Evolutionary conservation across 2,113 vertebrate species (phyloP).

Genomic region (Salvator merianae): DNA sequence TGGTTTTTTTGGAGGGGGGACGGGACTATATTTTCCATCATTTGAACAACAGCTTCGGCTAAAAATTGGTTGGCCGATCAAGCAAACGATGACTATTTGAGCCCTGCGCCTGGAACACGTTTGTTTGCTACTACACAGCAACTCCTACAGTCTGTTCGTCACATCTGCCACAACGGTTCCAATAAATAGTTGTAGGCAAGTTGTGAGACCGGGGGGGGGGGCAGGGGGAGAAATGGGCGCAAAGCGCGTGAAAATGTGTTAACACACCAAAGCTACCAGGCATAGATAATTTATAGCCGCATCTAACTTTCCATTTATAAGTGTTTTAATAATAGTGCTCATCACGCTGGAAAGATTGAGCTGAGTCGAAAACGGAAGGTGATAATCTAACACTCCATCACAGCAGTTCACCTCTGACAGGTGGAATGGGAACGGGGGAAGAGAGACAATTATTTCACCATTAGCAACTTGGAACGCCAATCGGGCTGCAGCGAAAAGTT

Average conservation of each 20-base stretch:
- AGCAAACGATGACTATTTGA: too few relatives aligned
- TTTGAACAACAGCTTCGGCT: too few relatives aligned
- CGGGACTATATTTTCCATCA: too few relatives aligned
- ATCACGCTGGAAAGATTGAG: conserved; percentile 39
- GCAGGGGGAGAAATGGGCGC: not conserved
- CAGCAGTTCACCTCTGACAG: not conserved
- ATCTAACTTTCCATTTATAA: conserved; percentile 26
- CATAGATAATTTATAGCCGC: conserved; percentile 34
- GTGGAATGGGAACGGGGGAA: not conserved
- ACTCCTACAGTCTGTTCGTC: not conserved
- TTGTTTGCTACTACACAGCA: conserved; percentile 9
- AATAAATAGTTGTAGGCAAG: not conserved
- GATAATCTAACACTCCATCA: conserved; percentile 36
- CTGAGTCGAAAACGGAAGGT: conserved; percentile 35
- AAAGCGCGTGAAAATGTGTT: not conserved
- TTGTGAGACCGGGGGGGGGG: not conserved
- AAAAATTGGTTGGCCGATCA: not conserved
- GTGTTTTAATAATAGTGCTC: conserved; percentile 51
- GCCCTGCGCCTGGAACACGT: not conserved
- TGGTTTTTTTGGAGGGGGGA: too few relatives aligned
- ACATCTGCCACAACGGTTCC: not conserved
- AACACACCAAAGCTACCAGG: conserved; percentile 32
- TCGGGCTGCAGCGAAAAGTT: not conserved
- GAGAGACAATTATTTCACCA: conserved; percentile 37
- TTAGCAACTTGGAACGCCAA: conserved; percentile 35